Evolutionary conservation across 2,888 invertebrate species (phyloP).

Genomic region (Agrypnus murinus): DNA sequence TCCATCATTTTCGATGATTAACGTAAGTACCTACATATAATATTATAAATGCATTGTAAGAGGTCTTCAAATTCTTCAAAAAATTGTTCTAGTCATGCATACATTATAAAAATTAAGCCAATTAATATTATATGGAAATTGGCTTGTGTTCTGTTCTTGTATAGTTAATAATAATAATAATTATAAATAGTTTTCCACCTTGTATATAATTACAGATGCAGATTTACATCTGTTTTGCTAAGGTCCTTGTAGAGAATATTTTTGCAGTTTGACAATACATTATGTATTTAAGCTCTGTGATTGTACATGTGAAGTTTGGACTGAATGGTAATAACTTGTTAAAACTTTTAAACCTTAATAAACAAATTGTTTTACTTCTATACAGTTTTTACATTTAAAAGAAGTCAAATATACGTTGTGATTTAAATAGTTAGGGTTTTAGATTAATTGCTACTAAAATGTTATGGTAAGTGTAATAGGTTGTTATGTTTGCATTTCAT

Average conservation of each 20-base stretch:
- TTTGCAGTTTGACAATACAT: constrained; percentile 69
- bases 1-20: too few species aligned
- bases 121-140: too few species aligned
- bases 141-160: constrained; percentile 20
- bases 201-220: constrained; percentile 37
- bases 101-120: background rate
- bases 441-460: too few species aligned
- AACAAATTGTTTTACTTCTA: constrained; percentile 51
- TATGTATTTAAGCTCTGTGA: constrained; percentile 60
- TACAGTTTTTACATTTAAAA: constrained; percentile 1
- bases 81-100: constrained; percentile 21
- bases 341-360: constrained; percentile 52
- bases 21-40: too few species aligned
- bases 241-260: constrained; percentile 61
- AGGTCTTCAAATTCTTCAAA: too few species aligned
- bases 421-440: too few species aligned
- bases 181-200: constrained; percentile 29
- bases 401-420: too few species aligned
- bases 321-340: constrained; percentile 58
- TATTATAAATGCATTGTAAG: too few species aligned
- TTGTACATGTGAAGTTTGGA: constrained; percentile 58
- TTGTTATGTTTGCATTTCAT: too few species aligned
- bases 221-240: constrained; percentile 12
- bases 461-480: too few species aligned
- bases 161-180: constrained; percentile 12